Evolutionary conservation across 2,113 vertebrate genomes (phyloP), one percentile per base, ranked within the genome.

Genomic region (Ceratotherium simum): DNA sequence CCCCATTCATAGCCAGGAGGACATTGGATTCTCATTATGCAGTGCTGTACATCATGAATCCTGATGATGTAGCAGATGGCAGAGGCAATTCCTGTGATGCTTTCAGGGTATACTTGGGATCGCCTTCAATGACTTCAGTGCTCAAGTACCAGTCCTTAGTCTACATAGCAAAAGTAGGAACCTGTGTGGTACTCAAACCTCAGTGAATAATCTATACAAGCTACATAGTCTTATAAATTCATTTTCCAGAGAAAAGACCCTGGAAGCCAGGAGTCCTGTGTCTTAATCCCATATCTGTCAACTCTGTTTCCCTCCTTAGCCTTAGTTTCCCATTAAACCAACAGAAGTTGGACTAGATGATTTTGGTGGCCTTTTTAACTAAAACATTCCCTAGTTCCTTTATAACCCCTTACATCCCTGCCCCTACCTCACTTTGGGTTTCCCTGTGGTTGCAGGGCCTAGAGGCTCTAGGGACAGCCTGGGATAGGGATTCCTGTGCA

Each of bases 281-380:
- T 4, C 17, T 6, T 75, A 85, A 21, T 81, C n/a, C 23, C 54
- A 70, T 27, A 42, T 84, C 29, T 90, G 20, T 51, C 20, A 78
- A 39, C 21, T 95, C 54, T 92, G 16, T 65, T 90, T 4, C 33
- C 39, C 81, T 62, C 54, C 13, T 95, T 67, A 83, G 18, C 13
- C 36, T 96, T 83, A 36, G 17, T 94, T 96, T 88, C 39, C 75
- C 25, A 51, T 17, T 87, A 79, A 96, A 60, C 18, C 29, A 92
- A 46, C 10, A 81, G 3, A 95, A 8, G 18, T 60, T 87, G 33
- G 10, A 95, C 33, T 90, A 78, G 2, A 90, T 83, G 36, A 20
- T 54, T 20, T 76, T 72, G 25, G 25, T 89, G 60, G 5, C 33
- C 11, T 94, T 33, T 90, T n/a, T 29, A 90, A 76, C 48, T 94